phyloP scores from a whole-genome alignment of 2,797 vertebrate genomes.

The Telmatherina bonti region DNA sequence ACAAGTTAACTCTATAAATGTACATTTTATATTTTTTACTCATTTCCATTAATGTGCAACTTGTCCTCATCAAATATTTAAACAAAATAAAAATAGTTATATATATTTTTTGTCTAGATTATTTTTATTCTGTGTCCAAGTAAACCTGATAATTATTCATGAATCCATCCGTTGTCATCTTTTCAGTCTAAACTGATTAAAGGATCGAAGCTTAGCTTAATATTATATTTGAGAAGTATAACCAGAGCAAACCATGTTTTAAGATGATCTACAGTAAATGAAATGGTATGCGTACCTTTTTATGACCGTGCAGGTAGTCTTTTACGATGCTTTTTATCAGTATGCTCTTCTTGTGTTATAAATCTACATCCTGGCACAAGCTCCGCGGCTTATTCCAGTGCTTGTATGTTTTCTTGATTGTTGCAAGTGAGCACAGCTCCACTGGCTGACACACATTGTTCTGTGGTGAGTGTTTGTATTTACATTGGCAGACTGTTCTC shows the following conservation, averaged over 20 bases:
- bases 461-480: slow-evolving; percentile 64
- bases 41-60: too few relatives aligned
- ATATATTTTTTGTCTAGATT: too few relatives aligned
- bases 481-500: slow-evolving; percentile 67
- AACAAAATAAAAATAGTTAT: not conserved
- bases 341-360: not conserved
- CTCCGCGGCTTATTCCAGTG: slow-evolving; percentile 6
- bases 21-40: too few relatives aligned
- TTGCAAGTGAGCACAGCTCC: slow-evolving; percentile 25
- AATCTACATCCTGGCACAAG: slow-evolving; percentile 1
- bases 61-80: not conserved
- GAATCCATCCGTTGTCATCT: not conserved
- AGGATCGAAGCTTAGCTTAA: not conserved
- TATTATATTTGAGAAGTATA: not conserved
- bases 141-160: not conserved
- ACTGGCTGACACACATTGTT: slow-evolving; percentile 57
- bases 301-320: not conserved
- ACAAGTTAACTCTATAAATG: too few relatives aligned
- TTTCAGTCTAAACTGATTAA: not conserved
- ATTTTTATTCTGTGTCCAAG: not conserved
- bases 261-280: not conserved
- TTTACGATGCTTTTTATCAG: not conserved
- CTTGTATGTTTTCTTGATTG: slow-evolving; percentile 48
- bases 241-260: not conserved
- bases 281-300: not conserved